These are phyloP conservation scores for Lathronympha strigana DNA, from an alignment of 2,888 invertebrate genomes.

Conservation along the genomic window DNA sequence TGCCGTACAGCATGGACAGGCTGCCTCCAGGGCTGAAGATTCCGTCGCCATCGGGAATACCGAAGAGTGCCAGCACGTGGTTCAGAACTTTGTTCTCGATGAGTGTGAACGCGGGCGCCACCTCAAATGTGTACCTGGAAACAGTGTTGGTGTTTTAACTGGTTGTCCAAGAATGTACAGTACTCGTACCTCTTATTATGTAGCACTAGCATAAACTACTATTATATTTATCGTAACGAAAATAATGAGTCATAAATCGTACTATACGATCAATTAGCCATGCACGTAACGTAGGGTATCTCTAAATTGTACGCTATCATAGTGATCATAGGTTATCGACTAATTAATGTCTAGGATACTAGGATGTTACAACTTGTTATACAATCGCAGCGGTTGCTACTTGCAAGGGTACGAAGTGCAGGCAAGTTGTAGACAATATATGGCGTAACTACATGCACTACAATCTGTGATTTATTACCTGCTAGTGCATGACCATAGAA, in stretches of 20 bases:
- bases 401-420: not conserved
- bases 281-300: constrained; percentile 4
- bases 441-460: no score
- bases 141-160: not conserved
- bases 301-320: constrained; percentile 9
- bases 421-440: no score
- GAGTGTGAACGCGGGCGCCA: constrained; percentile 91
- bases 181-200: no score
- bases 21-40: constrained; percentile 93
- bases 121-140: constrained; percentile 91
- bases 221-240: not conserved
- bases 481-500: no score
- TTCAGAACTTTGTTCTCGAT: constrained; percentile 87
- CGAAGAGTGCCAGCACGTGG: constrained; percentile 84
- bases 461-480: no score
- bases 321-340: constrained; percentile 13
- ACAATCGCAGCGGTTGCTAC: not conserved
- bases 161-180: not conserved
- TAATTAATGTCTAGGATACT: constrained; percentile 4
- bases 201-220: not conserved
- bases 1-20: constrained; percentile 90
- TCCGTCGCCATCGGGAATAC: constrained; percentile 88
- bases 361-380: constrained; percentile 5
- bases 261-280: not conserved
- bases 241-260: constrained; percentile 3